Evolutionary conservation across 2,888 invertebrate species (phyloP).

Genomic region (Crematogaster levior): DNA sequence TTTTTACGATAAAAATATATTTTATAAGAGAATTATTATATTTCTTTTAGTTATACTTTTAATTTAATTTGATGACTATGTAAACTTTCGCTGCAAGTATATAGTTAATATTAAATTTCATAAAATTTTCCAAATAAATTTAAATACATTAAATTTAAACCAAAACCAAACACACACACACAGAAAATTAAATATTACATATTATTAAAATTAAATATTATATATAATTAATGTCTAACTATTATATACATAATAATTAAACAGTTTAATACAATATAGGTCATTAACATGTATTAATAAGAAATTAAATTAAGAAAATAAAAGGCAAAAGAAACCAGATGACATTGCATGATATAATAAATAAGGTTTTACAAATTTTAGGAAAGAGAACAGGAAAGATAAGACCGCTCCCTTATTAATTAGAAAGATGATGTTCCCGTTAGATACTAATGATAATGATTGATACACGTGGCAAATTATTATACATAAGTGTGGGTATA

Average conservation of each 20-base stretch:
- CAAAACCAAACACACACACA: not conserved
- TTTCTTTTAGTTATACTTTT: not conserved
- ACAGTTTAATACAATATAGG: not conserved
- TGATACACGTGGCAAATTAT: slow-evolving; percentile 59
- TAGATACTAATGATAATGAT: slow-evolving; percentile 43
- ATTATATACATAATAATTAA: not conserved
- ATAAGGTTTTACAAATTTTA: too few relatives aligned
- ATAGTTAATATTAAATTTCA: not conserved
- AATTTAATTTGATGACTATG: not conserved
- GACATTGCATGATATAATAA: too few relatives aligned
- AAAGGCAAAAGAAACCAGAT: not conserved
- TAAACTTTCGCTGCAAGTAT: not conserved
- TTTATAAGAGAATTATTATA: not conserved
- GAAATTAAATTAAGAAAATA: not conserved
- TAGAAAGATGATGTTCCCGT: slow-evolving; percentile 56
- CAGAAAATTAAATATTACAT: not conserved
- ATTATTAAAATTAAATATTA: not conserved
- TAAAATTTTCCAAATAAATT: not conserved
- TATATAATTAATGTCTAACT: too few relatives aligned
- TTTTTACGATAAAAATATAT: not conserved
- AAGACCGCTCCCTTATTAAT: not conserved
- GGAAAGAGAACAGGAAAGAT: too few relatives aligned
- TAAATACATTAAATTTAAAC: not conserved
- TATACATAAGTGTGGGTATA: slow-evolving; percentile 26
- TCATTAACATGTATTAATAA: not conserved